Evolutionary conservation across 1,140 invertebrate genomes (phyloP).

Genomic region (Drosophila watanabei): DNA sequence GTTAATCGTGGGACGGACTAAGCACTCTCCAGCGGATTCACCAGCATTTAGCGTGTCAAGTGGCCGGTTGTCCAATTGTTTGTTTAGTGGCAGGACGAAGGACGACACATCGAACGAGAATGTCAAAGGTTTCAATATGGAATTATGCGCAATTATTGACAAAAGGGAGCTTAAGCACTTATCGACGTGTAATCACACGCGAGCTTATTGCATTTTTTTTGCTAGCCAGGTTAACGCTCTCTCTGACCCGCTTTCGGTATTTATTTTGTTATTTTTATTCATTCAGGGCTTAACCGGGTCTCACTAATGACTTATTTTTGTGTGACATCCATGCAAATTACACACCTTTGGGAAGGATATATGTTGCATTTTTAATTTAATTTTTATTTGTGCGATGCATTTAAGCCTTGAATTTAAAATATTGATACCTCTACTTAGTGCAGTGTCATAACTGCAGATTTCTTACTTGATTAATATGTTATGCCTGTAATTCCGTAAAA

Average conservation of each 20-base stretch:
- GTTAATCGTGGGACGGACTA: slow-evolving; percentile 28
- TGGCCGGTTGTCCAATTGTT: slow-evolving; percentile 26
- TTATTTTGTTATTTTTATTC: slow-evolving; percentile 4
- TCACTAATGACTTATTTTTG: slow-evolving; percentile 11
- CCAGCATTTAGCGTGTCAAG: slow-evolving; percentile 29
- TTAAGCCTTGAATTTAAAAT: background rate
- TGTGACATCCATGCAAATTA: background rate
- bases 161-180: slow-evolving; percentile 14
- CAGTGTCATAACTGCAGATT: background rate
- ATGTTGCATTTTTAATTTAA: slow-evolving; percentile 1
- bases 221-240: background rate
- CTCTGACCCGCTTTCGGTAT: background rate
- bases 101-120: background rate
- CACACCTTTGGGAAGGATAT: background rate
- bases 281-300: background rate
- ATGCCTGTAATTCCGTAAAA: no score
- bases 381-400: background rate
- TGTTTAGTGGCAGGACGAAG: slow-evolving; percentile 17
- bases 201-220: slow-evolving; percentile 15
- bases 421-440: background rate
- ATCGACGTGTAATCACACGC: slow-evolving; percentile 25
- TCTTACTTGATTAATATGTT: background rate
- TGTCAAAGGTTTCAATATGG: slow-evolving; percentile 34
- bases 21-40: slow-evolving; percentile 22
- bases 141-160: slow-evolving; percentile 43